phyloP scores from a whole-genome alignment of 2,113 vertebrate genomes.

The Sinocyclocheilus anophthalmus region DNA sequence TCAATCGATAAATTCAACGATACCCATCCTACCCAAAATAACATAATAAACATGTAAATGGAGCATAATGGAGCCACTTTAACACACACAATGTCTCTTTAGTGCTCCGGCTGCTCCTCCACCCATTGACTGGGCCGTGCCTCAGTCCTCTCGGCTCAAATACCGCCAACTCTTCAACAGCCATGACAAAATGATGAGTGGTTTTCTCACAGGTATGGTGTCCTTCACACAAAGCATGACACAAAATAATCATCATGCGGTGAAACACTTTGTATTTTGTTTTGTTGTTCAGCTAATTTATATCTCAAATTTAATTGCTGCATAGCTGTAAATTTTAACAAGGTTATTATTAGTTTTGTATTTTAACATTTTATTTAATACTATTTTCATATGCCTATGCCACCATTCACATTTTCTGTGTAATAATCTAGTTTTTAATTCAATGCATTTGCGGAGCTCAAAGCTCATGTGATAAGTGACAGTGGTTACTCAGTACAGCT shows the following conservation, averaged over 20 bases:
- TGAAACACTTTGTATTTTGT: not conserved
- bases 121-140: constrained; percentile 88
- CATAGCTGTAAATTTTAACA: not conserved
- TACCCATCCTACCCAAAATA: too few species aligned
- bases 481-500: constrained; percentile 31
- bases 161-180: constrained; percentile 98
- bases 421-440: not conserved
- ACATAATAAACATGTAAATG: too few species aligned
- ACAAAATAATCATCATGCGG: not conserved
- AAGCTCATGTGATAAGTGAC: not conserved
- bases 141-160: constrained; percentile 94
- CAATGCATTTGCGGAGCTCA: not conserved
- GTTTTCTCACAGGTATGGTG: constrained; percentile 90
- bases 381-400: not conserved
- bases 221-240: not conserved
- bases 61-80: not conserved
- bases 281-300: not conserved
- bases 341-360: not conserved
- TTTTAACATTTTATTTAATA: not conserved
- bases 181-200: constrained; percentile 98
- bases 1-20: too few species aligned
- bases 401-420: not conserved
- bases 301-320: not conserved
- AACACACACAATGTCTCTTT: not conserved
- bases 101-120: constrained; percentile 74